Base-by-base conservation (phyloP, 2,797 vertebrate species). In the Melanotaenia pygmaea region DNA sequence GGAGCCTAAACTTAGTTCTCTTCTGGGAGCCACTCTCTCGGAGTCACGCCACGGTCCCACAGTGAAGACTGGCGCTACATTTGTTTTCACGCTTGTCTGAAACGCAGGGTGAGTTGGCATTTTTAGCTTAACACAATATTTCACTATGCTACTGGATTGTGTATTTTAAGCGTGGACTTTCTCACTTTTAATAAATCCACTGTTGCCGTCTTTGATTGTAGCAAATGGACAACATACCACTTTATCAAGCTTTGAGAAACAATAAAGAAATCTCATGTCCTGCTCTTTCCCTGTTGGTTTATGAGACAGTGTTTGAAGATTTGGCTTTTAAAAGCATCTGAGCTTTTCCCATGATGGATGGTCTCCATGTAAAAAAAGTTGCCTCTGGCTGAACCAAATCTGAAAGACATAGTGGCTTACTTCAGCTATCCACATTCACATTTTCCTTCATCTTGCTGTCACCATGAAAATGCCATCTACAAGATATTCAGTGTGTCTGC, bases 51-150 rank as follows among this genome's bases (percentile, higher is more conserved):
- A 9, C 54, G 59, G 50, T 38, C 59, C 16, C 57, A 28, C 40
- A 10, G 53, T 64, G 62, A 77, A 72, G 72, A 76, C 45, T 50
- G 56, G 60, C 62, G 37, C 16, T 24, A n/a, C 69, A 58, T 37
- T 61, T 59, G 30, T 54, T 76, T 64, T 53, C 57, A 65, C 12
- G 20, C 62, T 47, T 28, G 22, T 37, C 38, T 72, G 34, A 37
- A 64, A 66, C 51, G 5, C 51, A n/a, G 51, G 88, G 91, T 92
- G 85, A 92, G 91, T 30, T 32, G 18, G 37, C 24, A 47, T 72
- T 74, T 50, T 40, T 1, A 37, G 35, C 35, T 12, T 37, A 37
- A 37, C 11, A 26, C 1, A 47, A 20, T 57, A 10, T n/a, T 61
- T 38, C 2, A 20, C 30, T 20, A 38, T 28, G 1, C 18, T 40